Conservation (phyloP, 64 coral and sea anemone species). For the Montipora capricornis region DNA sequence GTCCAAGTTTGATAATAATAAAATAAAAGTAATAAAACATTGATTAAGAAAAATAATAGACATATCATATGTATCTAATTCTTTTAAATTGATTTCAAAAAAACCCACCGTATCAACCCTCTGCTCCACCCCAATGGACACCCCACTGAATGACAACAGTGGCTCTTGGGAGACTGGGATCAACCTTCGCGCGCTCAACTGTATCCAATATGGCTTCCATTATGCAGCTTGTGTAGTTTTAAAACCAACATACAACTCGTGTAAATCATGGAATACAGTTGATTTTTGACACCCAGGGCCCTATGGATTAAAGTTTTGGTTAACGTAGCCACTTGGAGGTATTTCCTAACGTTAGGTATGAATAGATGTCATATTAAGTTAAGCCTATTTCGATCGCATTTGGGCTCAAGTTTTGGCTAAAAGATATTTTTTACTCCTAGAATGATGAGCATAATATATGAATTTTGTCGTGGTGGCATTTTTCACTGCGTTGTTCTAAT, state of each 20-base stretch:
- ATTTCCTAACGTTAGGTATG: background rate
- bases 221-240: background rate
- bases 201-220: constrained; percentile 41
- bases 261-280: constrained; percentile 11
- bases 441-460: too few relatives aligned
- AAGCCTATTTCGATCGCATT: too few relatives aligned
- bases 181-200: background rate
- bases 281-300: background rate
- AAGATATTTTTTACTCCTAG: background rate
- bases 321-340: background rate
- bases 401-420: background rate
- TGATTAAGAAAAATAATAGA: too few relatives aligned
- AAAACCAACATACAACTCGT: background rate
- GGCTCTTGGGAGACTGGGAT: background rate
- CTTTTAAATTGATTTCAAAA: too few relatives aligned
- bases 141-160: too few relatives aligned
- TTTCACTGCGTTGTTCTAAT: too few relatives aligned
- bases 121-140: too few relatives aligned
- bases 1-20: too few relatives aligned
- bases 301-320: background rate
- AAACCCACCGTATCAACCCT: too few relatives aligned
- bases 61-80: too few relatives aligned
- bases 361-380: background rate
- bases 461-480: too few relatives aligned
- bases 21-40: too few relatives aligned